Evolutionary conservation across 2,888 invertebrate genomes (phyloP), one percentile per base, ranked within the genome.

Genomic region (Zootermopsis nevadensis): DNA sequence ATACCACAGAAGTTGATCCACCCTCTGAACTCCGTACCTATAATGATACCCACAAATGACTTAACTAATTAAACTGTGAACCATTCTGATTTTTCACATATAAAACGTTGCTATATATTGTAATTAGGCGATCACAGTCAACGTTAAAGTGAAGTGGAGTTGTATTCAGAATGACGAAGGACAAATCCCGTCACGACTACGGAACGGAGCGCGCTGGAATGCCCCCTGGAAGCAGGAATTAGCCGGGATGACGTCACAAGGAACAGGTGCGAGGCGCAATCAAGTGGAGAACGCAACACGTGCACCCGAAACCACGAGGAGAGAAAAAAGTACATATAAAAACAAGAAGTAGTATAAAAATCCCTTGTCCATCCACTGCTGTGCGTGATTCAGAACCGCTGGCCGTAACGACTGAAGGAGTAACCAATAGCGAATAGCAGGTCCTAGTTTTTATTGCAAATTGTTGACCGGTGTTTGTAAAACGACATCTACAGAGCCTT

Each of bases 221-320:
- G 60, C n/a, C n/a, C 60, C 15, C 27, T 60, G 27, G 60, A 60
- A 27, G 60, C 60, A 27, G 60, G 60, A 60, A 60, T 60, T 60
- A 15, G 69, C 33, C 33, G 77, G 87, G 87, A 81, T 87, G 86
- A 38, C 88, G 87, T 55, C 88, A 77, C 35, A 66, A 48, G 82
- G 84, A 80, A 55, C 82, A 82, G 83, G 83, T 83, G 82, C 67
- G 60, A 15, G 77, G 53, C n/a, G 48, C 77, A 77, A 48, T 77
- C 53, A 77, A 77, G 77, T 77, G 77, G 30, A 55, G 77, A 48
- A 55, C 77, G 31, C 77, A 69, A 69, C 69, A 77, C 77, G 77
- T 77, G 77, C 77, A 77, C 77, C 77, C 77, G 55, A 77, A 77
- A 77, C 77, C 77, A 55, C 77, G 77, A 33, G 55, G 48, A 48